Base-by-base conservation (phyloP, 1,140 invertebrate genomes). In the Diorhabda elongata region DNA sequence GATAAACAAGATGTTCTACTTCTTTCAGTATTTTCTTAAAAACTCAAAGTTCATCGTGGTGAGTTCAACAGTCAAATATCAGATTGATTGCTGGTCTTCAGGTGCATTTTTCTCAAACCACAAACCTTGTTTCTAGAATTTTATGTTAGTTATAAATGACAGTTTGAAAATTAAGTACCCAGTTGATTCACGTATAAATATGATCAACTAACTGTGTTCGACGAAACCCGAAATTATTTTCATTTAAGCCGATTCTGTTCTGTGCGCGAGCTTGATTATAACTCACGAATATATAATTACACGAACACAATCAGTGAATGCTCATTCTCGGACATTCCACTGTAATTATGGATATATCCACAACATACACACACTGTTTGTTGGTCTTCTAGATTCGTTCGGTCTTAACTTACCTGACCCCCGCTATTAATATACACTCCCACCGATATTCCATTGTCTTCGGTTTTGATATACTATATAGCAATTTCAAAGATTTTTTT, bases 241-340 rank as follows among this genome's bases (percentile, higher is more conserved):
- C 26, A 26, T 26, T 26, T 26, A 52, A n/a, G 47, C n/a, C 47
- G n/a, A n/a, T 52, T n/a, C 47, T 52, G n/a, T 52, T n/a, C 52
- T 44, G 26, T 71, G 69, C 70, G 45, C 61, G 67, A 71, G 69
- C 74, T 79, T 79, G 78, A 79, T 79, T 79, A 79, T 79, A 79
- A 79, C 77, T 76, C 77, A 79, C 76, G 76, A 79, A 79, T 79
- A 79, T 79, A 76, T 79, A 79, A 79, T 79, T 79, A 79, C 77
- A 76, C 71, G 76, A 79, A 79, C 71, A 79, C 77, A 79, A 79
- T 79, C 77, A 79, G 74, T 78, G 74, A 74, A 79, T 79, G 76
- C 76, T 72, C 75, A 74, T 77, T 72, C 75, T 75, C 75, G 76
- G 77, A 77, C 77, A 79, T 79, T 78, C 77, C 75, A 71, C 68